Evolutionary conservation across 2,888 invertebrate genomes (phyloP), one percentile per base, ranked within the genome.

Genomic region (Scaptomyza cyrtandrae): DNA sequence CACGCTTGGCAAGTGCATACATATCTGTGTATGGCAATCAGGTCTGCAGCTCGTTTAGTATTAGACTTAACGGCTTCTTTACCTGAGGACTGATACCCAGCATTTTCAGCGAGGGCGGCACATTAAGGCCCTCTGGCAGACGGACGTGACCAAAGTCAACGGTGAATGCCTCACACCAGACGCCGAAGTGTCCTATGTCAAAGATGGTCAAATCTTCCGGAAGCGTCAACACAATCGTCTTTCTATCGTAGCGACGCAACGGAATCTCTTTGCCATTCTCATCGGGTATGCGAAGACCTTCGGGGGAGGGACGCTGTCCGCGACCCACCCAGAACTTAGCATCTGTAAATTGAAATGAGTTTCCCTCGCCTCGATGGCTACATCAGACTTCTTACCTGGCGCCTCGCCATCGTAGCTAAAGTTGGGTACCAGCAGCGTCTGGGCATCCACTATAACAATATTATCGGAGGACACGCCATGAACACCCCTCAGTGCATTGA

Each of bases 41-140:
- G 70, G 72, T 56, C 81, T 80, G 83, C 85, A 90, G 89, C 65
- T 89, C 86, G 85, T 89, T 90, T 76, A 91, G 85, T 80, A 89
- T 85, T 67, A 85, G 76, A 70, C 80, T 86, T 69, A 86, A 56
- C 74, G 78, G 87, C 89, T 91, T 91, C 86, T 95, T 93, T 94
- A 98, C 98, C 97, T 98, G 98, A 50, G 98, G 97, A 71, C 97
- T 97, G 70, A 98, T 96, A 72, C 98, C 98, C 49, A 98, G 95
- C 97, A 98, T 98, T 93, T 96, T 96, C 69, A 98, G 94, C 45
- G 97, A 97, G 55, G 98, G 98, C 44, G 98, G 98, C 49, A 98
- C 95, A 93, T 97, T 97, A 71, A 96, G 93, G 59, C 93, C 93
- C 73, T 94, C 94, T 0, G 97, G 97, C 72, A 98, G 94, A 75